Conservation (phyloP, 2,113 vertebrate species). For the Dasyprocta punctata region DNA sequence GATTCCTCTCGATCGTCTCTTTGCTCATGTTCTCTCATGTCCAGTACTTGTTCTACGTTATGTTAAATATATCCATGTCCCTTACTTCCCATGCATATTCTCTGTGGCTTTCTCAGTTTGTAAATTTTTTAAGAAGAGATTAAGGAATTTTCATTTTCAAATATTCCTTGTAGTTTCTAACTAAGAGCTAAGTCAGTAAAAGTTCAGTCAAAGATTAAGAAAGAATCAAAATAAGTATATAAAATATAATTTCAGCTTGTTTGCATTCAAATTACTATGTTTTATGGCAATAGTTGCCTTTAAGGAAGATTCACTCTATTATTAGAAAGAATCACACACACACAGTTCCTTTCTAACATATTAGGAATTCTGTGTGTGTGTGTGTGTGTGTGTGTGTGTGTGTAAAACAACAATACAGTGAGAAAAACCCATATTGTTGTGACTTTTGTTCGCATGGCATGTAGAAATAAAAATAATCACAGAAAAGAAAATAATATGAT, state of each 20-base stretch:
- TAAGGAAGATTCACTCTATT: neutral
- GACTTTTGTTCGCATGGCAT: neutral
- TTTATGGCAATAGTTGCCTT: neutral
- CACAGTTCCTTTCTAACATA: neutral
- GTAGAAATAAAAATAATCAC: constrained; percentile 22
- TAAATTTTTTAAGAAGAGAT: constrained; percentile 19
- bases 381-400: neutral
- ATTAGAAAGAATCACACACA: neutral
- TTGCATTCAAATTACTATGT: neutral
- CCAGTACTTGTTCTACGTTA: neutral
- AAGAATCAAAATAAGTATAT: constrained; percentile 9
- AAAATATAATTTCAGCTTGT: neutral
- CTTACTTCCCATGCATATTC: neutral
- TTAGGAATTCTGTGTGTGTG: neutral
- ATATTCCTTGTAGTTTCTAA: neutral
- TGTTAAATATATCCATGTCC: neutral
- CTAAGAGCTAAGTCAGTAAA: neutral
- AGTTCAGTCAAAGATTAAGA: constrained; percentile 22
- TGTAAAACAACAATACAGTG: neutral
- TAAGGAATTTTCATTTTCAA: neutral
- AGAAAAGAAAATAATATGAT: constrained; percentile 23
- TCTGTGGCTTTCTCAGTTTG: neutral
- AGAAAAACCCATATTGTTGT: neutral
- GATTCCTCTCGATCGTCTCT: neutral
- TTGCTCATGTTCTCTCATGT: neutral